A percentile compares a stretch with the other conserved stretches of the same genome.
Conservation (phyloP, 2,888 invertebrate species). For the Antheraea assamensis region DNA sequence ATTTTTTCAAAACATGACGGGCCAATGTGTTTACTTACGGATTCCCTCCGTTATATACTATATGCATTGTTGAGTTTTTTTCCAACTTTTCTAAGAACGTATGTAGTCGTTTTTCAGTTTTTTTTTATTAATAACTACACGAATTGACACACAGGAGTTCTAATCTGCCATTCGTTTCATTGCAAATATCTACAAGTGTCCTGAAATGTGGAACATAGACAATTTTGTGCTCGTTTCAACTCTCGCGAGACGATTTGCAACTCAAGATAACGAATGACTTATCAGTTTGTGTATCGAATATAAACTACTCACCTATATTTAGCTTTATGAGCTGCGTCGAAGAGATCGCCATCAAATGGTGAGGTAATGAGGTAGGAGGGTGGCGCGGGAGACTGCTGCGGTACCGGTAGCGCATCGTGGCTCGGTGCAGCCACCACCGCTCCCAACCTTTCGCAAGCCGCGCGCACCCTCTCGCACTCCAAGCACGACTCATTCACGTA, state of each 20-base stretch:
- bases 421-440: constrained; percentile 68
- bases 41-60: not conserved
- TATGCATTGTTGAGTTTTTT: not conserved
- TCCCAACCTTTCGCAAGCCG: constrained; percentile 76
- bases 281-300: constrained; percentile 26
- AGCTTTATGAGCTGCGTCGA: constrained; percentile 84
- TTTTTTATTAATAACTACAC: too few species aligned
- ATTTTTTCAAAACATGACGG: not conserved
- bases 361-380: constrained; percentile 84
- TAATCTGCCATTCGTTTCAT: not conserved
- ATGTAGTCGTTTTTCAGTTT: too few species aligned
- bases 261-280: not conserved
- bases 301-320: constrained; percentile 66
- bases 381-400: constrained; percentile 61
- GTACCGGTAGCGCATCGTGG: constrained; percentile 64
- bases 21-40: not conserved
- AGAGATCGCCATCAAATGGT: constrained; percentile 88
- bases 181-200: not conserved
- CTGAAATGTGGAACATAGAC: not conserved
- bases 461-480: constrained; percentile 77
- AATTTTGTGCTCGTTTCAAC: not conserved
- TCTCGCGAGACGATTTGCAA: not conserved
- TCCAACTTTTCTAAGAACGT: too few species aligned
- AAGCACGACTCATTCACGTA: constrained; percentile 74
- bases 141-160: not conserved